Percentiles rank a stretch among this genome's conserved stretches.
phyloP scores from a whole-genome alignment of 2,888 invertebrate species.

The Mythimna albipuncta region DNA sequence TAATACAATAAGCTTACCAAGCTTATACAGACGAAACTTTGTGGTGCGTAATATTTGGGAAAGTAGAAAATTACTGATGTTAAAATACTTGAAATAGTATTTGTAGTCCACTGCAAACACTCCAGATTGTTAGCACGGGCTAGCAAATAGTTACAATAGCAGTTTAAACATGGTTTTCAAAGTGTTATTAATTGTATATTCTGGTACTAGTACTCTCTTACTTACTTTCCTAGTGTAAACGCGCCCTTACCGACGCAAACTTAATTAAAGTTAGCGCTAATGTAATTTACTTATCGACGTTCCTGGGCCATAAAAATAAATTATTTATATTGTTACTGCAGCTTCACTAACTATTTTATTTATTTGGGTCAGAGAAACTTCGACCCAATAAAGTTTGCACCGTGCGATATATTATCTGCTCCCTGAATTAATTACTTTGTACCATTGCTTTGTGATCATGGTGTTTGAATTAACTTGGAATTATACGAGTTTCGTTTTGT shows the following conservation, averaged over 20 bases:
- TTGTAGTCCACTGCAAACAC: constrained; percentile 29
- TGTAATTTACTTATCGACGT: constrained; percentile 63
- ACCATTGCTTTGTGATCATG: constrained; percentile 16
- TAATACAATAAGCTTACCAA: constrained; percentile 57
- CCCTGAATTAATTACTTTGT: constrained; percentile 34
- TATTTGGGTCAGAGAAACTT: constrained; percentile 50
- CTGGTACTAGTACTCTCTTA: not conserved
- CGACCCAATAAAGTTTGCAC: constrained; percentile 44
- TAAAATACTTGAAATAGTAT: constrained; percentile 24
- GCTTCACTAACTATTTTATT: constrained; percentile 54
- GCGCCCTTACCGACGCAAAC: constrained; percentile 22
- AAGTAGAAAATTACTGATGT: constrained; percentile 17
- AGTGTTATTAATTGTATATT: constrained; percentile 14
- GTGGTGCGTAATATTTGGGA: constrained; percentile 35
- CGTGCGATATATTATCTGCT: constrained; percentile 38
- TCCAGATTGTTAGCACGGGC: constrained; percentile 5
- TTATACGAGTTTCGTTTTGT: not conserved
- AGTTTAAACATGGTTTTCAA: constrained; percentile 30
- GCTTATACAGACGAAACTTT: constrained; percentile 32
- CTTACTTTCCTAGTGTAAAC: constrained; percentile 20
- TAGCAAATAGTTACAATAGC: constrained; percentile 21
- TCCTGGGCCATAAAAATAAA: constrained; percentile 55
- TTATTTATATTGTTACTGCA: constrained; percentile 58
- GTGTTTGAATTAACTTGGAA: constrained; percentile 2
- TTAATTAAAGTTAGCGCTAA: constrained; percentile 59